phyloP scores from a whole-genome alignment of 2,888 invertebrate genomes.

The Drosophila pseudotalamancana region DNA sequence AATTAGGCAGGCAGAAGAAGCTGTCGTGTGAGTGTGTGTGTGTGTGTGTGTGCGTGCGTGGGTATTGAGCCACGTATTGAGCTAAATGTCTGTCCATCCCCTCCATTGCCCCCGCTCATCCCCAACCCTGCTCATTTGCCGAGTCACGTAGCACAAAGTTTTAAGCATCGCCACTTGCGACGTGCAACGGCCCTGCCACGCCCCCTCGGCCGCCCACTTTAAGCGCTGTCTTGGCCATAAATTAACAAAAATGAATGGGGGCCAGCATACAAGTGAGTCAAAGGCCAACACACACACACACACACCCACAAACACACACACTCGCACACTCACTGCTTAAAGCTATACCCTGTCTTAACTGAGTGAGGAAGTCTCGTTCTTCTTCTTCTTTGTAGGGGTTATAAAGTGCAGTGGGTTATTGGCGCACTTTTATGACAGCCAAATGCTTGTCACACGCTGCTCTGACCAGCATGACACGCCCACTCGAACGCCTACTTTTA shows the following conservation, averaged over 20 bases:
- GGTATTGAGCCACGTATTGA: conserved; percentile 75
- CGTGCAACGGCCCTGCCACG: conserved; percentile 55
- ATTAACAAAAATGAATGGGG: conserved; percentile 77
- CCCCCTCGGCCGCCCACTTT: neutral
- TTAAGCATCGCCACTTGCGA: conserved; percentile 80
- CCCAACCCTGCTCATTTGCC: conserved; percentile 56
- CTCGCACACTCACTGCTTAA: neutral
- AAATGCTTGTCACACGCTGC: conserved; percentile 15
- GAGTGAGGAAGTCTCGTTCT: conserved; percentile 17
- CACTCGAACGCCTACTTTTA: neutral
- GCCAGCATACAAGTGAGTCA: conserved; percentile 19
- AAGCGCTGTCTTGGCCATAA: conserved; percentile 63
- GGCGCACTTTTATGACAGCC: conserved; percentile 71
- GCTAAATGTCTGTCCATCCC: conserved; percentile 49
- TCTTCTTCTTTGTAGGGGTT: conserved; percentile 15
- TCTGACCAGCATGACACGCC: conserved; percentile 12
- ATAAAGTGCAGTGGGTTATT: conserved; percentile 76
- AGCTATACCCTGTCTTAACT: conserved; percentile 37
- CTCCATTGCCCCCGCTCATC: neutral
- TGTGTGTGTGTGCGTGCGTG: conserved; percentile 66
- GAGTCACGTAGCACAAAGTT: conserved; percentile 80
- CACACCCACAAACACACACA: neutral
- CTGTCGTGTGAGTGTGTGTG: conserved; percentile 5
- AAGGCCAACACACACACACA: neutral
- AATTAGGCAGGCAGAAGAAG: conserved; percentile 65